Conservation (phyloP, 2,888 invertebrate species). For the Allygus modestus region DNA sequence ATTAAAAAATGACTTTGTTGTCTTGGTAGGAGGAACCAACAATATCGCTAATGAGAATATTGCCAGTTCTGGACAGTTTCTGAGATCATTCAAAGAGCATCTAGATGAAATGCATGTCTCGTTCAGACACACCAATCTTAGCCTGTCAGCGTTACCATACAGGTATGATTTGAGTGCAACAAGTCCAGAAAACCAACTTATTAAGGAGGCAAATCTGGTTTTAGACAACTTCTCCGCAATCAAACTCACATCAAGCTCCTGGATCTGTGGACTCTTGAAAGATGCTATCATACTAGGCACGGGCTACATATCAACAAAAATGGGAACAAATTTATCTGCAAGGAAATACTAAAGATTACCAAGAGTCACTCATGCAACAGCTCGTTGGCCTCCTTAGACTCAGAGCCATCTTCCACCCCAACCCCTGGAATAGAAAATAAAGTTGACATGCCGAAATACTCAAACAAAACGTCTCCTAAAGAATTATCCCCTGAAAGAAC, state of each 20-base stretch:
- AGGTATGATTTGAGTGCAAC: slow-evolving; percentile 14
- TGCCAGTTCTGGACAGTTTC: neutral
- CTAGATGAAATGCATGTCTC: neutral
- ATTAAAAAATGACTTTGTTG: neutral
- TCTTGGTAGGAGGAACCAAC: slow-evolving; percentile 2
- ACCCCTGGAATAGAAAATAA: neutral
- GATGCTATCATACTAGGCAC: neutral
- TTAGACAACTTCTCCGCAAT: neutral
- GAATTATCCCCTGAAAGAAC: neutral
- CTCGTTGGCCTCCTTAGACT: neutral
- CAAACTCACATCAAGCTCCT: neutral
- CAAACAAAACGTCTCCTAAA: too few species aligned
- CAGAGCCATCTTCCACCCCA: neutral
- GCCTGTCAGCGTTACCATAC: neutral
- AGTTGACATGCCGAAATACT: neutral
- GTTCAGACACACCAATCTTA: neutral
- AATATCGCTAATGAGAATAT: neutral
- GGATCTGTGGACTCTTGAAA: slow-evolving; percentile 23
- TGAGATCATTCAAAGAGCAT: neutral
- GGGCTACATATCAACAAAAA: neutral
- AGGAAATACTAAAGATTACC: neutral
- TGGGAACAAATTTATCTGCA: neutral
- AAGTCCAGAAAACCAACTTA: neutral
- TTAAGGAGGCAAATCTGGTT: neutral
- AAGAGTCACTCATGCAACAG: neutral